Evolutionary conservation across 2,113 vertebrate genomes (phyloP).

Genomic region (Oreamnos americanus): DNA sequence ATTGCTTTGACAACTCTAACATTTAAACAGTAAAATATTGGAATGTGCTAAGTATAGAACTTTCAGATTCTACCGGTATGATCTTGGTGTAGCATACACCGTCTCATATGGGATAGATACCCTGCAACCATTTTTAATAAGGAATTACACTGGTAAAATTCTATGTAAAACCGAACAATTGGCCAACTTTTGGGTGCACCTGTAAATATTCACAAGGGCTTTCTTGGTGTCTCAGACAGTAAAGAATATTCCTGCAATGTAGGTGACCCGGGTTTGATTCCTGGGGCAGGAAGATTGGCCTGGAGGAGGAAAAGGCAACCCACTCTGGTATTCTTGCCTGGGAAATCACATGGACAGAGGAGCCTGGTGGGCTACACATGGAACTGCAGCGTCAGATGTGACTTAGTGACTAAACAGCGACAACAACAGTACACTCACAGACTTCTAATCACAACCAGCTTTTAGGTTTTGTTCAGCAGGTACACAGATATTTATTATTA

Average conservation of each 20-base stretch:
- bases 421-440: neutral
- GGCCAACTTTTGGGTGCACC: neutral
- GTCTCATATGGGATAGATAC: neutral
- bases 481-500: neutral
- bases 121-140: conserved; percentile 9
- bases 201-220: neutral
- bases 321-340: neutral
- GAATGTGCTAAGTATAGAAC: neutral
- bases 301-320: neutral
- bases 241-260: neutral
- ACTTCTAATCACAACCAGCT: neutral
- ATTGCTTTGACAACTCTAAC: neutral
- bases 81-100: neutral
- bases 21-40: neutral
- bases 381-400: neutral
- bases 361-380: neutral
- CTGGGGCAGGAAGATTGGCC: neutral
- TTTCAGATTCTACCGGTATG: neutral
- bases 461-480: neutral
- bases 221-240: neutral
- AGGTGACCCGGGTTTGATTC: neutral
- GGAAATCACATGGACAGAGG: neutral
- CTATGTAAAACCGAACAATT: neutral
- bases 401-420: neutral
- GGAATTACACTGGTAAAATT: neutral